Conservation (phyloP, 2,113 vertebrate species). For the Nothoprocta pentlandii region DNA sequence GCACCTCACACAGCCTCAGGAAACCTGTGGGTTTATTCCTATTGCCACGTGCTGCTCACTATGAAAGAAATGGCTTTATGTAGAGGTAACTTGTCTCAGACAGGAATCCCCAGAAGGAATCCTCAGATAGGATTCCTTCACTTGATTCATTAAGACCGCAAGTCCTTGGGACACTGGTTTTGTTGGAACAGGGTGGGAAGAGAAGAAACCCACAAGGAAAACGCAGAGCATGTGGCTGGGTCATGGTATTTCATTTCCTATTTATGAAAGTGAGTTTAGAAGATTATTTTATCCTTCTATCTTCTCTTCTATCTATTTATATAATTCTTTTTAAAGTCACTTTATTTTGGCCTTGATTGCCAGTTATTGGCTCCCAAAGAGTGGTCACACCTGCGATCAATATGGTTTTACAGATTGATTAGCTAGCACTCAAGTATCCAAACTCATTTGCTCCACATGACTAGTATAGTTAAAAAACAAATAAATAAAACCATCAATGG, state of each 20-base stretch:
- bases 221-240: neutral
- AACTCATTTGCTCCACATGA: neutral
- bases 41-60: neutral
- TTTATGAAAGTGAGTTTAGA: too few relatives aligned
- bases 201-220: too few relatives aligned
- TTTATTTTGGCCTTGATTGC: neutral
- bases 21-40: neutral
- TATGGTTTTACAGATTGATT: neutral
- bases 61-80: neutral
- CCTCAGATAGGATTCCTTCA: neutral
- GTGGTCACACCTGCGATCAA: neutral
- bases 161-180: neutral
- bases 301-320: neutral
- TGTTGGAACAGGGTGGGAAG: too few relatives aligned
- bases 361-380: neutral
- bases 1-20: accelerated
- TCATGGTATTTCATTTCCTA: neutral
- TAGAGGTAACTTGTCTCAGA: neutral
- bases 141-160: neutral
- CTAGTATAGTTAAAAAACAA: neutral
- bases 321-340: neutral
- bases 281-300: too few relatives aligned
- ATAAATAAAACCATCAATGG: neutral
- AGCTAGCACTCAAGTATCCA: neutral
- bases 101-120: too few relatives aligned